These are phyloP conservation scores for Myodes glareolus DNA, from an alignment of 2,113 vertebrate species.

Conservation along the genomic window DNA sequence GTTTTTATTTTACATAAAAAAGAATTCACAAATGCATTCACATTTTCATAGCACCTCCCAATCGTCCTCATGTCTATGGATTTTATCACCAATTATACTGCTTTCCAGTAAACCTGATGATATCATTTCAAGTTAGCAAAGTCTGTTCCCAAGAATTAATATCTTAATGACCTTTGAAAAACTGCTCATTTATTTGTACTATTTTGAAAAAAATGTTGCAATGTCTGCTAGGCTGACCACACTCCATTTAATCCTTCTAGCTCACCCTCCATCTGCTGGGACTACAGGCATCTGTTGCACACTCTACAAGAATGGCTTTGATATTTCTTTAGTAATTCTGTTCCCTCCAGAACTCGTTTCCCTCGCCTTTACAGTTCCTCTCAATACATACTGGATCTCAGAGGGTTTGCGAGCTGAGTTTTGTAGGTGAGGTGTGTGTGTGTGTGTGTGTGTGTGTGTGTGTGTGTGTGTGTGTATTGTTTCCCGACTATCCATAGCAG, in stretches of 20 bases:
- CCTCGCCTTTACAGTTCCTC: constrained; percentile 58
- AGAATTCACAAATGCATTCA: background rate
- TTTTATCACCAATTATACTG: background rate
- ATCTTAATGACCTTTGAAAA: background rate
- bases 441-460: background rate
- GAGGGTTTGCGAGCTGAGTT: constrained; percentile 22
- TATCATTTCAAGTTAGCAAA: background rate
- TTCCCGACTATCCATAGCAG: constrained; percentile 69
- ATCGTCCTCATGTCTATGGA: background rate
- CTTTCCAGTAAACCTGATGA: background rate
- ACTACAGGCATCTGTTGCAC: background rate
- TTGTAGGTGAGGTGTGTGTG: constrained; percentile 45
- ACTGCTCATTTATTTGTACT: background rate
- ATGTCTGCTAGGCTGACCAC: background rate
- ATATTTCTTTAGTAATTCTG: constrained; percentile 67
- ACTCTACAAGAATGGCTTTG: constrained; percentile 62
- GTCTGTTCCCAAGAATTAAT: background rate
- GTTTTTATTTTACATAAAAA: background rate
- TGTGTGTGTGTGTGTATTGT: constrained; percentile 24
- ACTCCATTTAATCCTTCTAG: background rate
- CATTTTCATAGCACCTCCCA: background rate
- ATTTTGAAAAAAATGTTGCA: background rate
- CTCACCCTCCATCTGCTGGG: too few species aligned
- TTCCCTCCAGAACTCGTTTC: constrained; percentile 67
- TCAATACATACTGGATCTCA: constrained; percentile 70